phyloP scores from a whole-genome alignment of 1,140 invertebrate genomes.

The Wiebesia pumilae region DNA sequence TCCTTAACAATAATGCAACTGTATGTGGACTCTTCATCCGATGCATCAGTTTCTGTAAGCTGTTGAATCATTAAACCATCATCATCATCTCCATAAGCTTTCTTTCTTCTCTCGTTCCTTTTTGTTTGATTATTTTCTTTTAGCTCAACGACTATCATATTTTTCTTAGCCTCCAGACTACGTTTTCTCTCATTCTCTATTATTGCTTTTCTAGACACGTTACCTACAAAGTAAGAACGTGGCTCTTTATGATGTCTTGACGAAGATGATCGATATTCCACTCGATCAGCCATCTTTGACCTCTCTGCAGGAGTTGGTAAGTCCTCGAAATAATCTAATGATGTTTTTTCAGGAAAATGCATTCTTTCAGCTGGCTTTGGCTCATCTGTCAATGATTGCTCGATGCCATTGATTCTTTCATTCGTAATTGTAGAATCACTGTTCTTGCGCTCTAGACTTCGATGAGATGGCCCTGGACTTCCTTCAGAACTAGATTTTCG shows the following conservation, averaged over 20 bases:
- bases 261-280: slow-evolving; percentile 73
- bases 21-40: slow-evolving; percentile 79
- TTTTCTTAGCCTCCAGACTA: slow-evolving; percentile 74
- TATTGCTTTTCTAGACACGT: slow-evolving; percentile 74
- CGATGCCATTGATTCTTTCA: slow-evolving; percentile 57
- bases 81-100: slow-evolving; percentile 76
- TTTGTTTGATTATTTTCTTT: slow-evolving; percentile 68
- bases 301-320: slow-evolving; percentile 69
- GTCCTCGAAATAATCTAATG: slow-evolving; percentile 67
- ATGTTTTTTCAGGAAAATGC: slow-evolving; percentile 66
- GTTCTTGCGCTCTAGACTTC: slow-evolving; percentile 68
- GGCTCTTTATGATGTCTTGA: slow-evolving; percentile 65
- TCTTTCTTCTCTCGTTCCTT: slow-evolving; percentile 71
- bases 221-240: slow-evolving; percentile 70
- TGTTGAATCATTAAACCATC: slow-evolving; percentile 65
- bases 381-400: slow-evolving; percentile 58
- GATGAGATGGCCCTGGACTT: slow-evolving; percentile 67
- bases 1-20: slow-evolving; percentile 76
- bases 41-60: slow-evolving; percentile 75
- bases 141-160: slow-evolving; percentile 69
- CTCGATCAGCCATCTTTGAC: slow-evolving; percentile 75
- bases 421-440: slow-evolving; percentile 70
- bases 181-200: slow-evolving; percentile 77
- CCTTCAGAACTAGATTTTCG: slow-evolving; percentile 70
- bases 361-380: slow-evolving; percentile 71